Conservation (phyloP, 2,888 invertebrate species). For the Nebria brevicollis region DNA sequence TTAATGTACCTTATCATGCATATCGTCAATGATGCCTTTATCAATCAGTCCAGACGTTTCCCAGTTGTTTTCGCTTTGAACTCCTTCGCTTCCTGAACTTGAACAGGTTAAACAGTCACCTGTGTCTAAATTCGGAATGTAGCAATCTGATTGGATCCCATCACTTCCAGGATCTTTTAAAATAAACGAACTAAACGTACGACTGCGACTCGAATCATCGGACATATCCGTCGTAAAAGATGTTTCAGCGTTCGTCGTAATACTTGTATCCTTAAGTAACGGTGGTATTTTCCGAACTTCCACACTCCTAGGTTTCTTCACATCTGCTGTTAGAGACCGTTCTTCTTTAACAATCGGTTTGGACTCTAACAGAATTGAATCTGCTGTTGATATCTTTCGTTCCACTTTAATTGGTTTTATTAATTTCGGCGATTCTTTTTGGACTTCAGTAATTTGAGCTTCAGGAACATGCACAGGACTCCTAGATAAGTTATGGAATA, state of each 20-base stretch:
- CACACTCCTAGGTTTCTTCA: not conserved
- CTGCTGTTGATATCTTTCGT: conserved; percentile 50
- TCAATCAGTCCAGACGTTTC: conserved; percentile 72
- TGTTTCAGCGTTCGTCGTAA: not conserved
- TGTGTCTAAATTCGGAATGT: conserved; percentile 55
- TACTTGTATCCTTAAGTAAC: not conserved
- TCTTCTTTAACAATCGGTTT: conserved; percentile 3
- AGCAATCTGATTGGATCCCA: conserved; percentile 49
- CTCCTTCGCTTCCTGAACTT: conserved; percentile 54
- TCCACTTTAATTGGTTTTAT: conserved; percentile 19
- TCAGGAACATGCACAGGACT: conserved; percentile 64
- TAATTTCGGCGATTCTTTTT: conserved; percentile 8
- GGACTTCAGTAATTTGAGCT: conserved; percentile 4
- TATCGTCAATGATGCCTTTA: conserved; percentile 70
- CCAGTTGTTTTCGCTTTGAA: conserved; percentile 61
- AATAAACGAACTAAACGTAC: conserved; percentile 39
- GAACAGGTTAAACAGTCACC: conserved; percentile 65
- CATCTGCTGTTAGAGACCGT: conserved; percentile 17
- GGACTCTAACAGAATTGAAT: conserved; percentile 22
- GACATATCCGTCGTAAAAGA: conserved; percentile 39
- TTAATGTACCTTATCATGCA: conserved; percentile 75
- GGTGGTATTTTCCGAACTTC: not conserved
- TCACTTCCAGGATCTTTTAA: conserved; percentile 41
- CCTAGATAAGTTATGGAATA: conserved; percentile 74
- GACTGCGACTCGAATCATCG: conserved; percentile 31